Conservation (phyloP, 2,888 invertebrate species). For the Tetragnatha montana region DNA sequence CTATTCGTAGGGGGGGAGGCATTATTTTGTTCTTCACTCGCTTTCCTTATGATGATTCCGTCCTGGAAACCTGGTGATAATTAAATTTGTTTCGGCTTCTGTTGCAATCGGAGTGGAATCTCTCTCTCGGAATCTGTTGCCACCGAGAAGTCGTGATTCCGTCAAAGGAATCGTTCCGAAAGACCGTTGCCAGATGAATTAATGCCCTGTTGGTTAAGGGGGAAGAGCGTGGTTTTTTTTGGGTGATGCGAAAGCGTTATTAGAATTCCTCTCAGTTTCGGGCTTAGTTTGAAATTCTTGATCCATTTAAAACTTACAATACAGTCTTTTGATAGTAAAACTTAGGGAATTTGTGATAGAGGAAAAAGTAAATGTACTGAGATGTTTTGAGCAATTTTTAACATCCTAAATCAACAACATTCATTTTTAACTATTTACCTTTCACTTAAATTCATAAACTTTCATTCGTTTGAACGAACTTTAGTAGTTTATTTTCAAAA, state of each 20-base stretch:
- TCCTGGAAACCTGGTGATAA: slow-evolving; percentile 1
- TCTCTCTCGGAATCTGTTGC: not conserved
- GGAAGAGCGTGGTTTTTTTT: too few relatives aligned
- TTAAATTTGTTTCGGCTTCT: slow-evolving; percentile 33
- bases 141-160: not conserved
- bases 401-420: too few relatives aligned
- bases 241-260: too few relatives aligned
- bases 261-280: too few relatives aligned
- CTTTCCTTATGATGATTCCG: slow-evolving; percentile 7
- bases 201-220: not conserved
- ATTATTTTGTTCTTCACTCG: not conserved
- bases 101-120: not conserved
- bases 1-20: slow-evolving; percentile 4
- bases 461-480: too few relatives aligned
- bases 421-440: too few relatives aligned
- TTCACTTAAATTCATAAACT: too few relatives aligned
- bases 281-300: too few relatives aligned
- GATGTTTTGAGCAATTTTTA: too few relatives aligned
- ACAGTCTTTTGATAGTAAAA: not conserved
- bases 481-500: too few relatives aligned
- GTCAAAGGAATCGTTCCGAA: not conserved
- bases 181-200: not conserved
- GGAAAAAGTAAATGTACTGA: too few relatives aligned
- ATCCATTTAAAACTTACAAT: not conserved
- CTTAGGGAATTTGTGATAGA: not conserved